Base-by-base conservation (phyloP, 2,797 vertebrate species). In the Sebastes dallii region DNA sequence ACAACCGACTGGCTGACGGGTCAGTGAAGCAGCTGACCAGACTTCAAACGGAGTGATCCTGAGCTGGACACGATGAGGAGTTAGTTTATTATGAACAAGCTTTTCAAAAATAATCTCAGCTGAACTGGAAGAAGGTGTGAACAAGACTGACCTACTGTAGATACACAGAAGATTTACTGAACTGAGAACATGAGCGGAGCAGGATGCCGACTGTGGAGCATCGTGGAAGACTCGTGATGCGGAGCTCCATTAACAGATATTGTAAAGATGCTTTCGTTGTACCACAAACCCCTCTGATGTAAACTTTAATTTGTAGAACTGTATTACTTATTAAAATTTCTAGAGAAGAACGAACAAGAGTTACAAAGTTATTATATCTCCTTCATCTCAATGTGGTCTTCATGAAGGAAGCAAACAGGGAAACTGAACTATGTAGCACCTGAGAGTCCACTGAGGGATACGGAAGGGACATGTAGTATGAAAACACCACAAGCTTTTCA, bases 401-500 rank as follows among this genome's bases (percentile, higher is more conserved):
- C 7, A 32, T 52, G 14, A 36, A 68, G 74, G 22, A 34, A 18
- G 27, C 39, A 36, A 71, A 66, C 32, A 8, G 7, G 20, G 60
- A 74, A 24, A 70, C 14, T 55, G n/a, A 81, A 74, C 25, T 61
- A 18, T 56, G 70, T 16, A 72, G 39, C 67, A 82, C 81, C 80
- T 71, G 71, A 78, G 66, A 66, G 54, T 74, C 36, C 1, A 76
- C 16, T 22, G 39, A 34, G 59, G 29, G 14, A 50, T 18, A 24
- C 54, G 13, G 16, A 50, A 56, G 22, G 25, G 34, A 82, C 80
- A 72, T 42, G 24, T 3, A 5, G 24, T 56, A 80, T 64, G 54
- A 83, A 86, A 77, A 58, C 24, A 56, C 52, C 27, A 80, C 25
- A 70, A 80, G 70, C 36, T 68, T 83, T 80, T 55, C 29, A 25